Conservation (phyloP, 2,797 vertebrate species). For the Poeciliopsis gracilis region DNA sequence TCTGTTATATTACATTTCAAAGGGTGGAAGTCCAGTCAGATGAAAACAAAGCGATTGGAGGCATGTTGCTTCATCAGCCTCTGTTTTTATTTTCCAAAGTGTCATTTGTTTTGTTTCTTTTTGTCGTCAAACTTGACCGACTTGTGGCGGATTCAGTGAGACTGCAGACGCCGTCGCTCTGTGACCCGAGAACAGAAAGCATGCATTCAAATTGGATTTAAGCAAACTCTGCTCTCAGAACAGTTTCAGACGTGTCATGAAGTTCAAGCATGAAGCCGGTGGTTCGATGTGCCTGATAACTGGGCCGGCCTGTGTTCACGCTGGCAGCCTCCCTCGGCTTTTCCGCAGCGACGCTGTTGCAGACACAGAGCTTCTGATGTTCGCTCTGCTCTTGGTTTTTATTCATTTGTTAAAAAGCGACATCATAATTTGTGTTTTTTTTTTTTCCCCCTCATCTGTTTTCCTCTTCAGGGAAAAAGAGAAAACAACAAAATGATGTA, state of each 20-base stretch:
- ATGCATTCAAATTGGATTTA: conserved; percentile 1
- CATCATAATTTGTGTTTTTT: neutral
- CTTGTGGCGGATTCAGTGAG: neutral
- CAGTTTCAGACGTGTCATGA: conserved; percentile 12
- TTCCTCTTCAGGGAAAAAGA: neutral
- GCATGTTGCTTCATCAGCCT: neutral
- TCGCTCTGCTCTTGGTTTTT: neutral
- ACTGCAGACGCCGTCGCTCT: neutral
- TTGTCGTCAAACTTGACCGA: conserved; percentile 6
- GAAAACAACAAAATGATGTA: neutral
- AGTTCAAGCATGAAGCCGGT: conserved; percentile 18
- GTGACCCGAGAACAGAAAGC: conserved; percentile 1
- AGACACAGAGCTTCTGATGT: neutral
- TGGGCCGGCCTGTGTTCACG: neutral
- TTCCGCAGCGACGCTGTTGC: neutral
- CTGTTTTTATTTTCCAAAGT: neutral
- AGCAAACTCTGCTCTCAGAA: conserved; percentile 20
- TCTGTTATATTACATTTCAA: neutral
- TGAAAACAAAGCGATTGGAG: neutral
- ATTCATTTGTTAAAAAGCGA: too few species aligned
- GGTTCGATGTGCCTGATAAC: neutral
- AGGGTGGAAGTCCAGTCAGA: too few species aligned
- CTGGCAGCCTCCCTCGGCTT: neutral
- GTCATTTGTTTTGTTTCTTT: neutral
- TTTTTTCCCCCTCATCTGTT: neutral